Percentiles rank a stretch among this genome's conserved stretches.
Evolutionary conservation across 2,888 invertebrate species (phyloP).

Genomic region (Theodoxus fluviatilis): DNA sequence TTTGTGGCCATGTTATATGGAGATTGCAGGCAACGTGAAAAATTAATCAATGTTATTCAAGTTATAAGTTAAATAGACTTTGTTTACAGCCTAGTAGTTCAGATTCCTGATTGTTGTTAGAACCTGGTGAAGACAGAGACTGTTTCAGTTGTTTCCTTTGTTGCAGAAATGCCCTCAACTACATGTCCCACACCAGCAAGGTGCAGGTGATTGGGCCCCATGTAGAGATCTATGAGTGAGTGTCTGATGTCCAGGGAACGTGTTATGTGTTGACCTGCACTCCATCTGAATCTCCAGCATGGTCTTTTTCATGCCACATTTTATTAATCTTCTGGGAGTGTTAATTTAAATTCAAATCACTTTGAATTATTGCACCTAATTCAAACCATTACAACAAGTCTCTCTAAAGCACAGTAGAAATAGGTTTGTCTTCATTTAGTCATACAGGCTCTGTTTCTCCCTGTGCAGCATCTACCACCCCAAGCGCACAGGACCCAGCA

Average conservation of each 20-base stretch:
- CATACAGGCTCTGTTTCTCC: neutral
- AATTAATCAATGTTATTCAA: too few relatives aligned
- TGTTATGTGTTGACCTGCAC: too few relatives aligned
- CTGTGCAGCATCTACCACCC: slow-evolving; percentile 59
- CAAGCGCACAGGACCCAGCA: slow-evolving; percentile 52
- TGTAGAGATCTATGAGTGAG: slow-evolving; percentile 63
- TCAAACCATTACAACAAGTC: neutral
- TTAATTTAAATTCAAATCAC: neutral
- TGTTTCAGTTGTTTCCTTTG: neutral
- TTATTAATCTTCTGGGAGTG: slow-evolving; percentile 7
- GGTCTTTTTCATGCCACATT: neutral
- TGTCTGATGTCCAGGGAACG: too few relatives aligned
- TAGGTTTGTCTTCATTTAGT: neutral
- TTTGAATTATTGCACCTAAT: neutral
- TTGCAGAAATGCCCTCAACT: slow-evolving; percentile 31
- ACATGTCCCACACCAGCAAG: slow-evolving; percentile 32
- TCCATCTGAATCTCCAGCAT: too few relatives aligned
- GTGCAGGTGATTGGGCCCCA: slow-evolving; percentile 59
- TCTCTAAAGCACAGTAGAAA: neutral
- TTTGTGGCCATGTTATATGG: too few relatives aligned
- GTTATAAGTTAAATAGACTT: too few relatives aligned
- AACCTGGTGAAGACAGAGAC: too few relatives aligned
- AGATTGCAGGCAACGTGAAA: too few relatives aligned
- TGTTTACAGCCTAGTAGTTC: too few relatives aligned
- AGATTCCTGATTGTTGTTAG: too few relatives aligned